Evolutionary conservation across 2,113 vertebrate species (phyloP).

Genomic region (Ovis canadensis): DNA sequence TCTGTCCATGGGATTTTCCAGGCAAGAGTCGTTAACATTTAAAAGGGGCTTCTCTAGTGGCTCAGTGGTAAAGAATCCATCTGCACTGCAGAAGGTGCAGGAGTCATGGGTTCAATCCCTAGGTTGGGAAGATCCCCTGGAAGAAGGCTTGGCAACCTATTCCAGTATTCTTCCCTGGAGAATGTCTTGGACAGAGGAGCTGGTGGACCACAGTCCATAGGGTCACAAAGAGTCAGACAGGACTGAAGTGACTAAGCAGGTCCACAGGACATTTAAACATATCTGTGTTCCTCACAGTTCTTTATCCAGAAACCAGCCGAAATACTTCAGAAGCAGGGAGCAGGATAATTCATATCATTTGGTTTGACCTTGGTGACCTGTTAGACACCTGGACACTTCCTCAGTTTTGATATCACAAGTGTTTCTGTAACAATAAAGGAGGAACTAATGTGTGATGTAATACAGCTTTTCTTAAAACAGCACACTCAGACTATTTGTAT

Average conservation of each 20-base stretch:
- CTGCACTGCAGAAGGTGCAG: neutral
- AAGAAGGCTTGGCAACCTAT: neutral
- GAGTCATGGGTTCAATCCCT: neutral
- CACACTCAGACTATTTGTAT: neutral
- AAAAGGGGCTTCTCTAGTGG: neutral
- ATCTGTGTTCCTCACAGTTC: neutral
- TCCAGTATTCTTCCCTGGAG: neutral
- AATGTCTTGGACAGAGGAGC: neutral
- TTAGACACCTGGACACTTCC: neutral
- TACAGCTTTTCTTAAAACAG: neutral
- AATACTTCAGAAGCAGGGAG: neutral
- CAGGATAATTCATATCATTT: neutral
- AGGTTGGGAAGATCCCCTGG: neutral
- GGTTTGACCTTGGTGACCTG: neutral
- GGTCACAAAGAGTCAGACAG: neutral
- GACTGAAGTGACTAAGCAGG: neutral
- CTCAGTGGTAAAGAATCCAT: neutral
- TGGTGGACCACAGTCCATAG: fast-evolving
- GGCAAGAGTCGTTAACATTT: neutral
- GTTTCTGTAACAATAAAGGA: neutral
- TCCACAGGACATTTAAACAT: neutral
- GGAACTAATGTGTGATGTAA: neutral
- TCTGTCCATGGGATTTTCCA: too few species aligned
- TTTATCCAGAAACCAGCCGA: neutral
- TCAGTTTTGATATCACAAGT: neutral